These are phyloP conservation scores for Hirundo rustica DNA, from an alignment of 2,797 vertebrate species.

Conservation along the genomic window DNA sequence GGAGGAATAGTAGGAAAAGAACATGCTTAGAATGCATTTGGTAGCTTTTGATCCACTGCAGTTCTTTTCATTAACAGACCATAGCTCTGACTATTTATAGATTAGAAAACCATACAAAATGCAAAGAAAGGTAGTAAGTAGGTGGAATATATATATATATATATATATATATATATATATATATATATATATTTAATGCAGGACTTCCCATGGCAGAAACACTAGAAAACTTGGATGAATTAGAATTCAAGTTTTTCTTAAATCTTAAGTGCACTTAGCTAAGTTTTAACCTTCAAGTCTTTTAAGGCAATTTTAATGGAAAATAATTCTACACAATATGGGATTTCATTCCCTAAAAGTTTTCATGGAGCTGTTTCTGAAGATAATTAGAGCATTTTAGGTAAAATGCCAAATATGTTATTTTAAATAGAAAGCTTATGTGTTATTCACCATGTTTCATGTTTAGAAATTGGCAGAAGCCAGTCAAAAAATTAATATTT, in stretches of 20 bases:
- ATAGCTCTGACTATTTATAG: background rate
- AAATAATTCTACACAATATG: background rate
- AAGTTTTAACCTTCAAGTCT: background rate
- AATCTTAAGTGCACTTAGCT: background rate
- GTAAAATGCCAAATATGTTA: background rate
- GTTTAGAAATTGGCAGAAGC: constrained; percentile 8
- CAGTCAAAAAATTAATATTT: background rate
- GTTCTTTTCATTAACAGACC: background rate
- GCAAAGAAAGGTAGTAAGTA: background rate
- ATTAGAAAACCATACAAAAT: background rate
- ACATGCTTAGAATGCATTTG: background rate
- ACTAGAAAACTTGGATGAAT: background rate
- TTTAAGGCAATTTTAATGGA: background rate
- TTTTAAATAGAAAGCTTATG: background rate
- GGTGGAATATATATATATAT: no score
- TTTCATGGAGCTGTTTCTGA: background rate
- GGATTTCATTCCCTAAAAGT: background rate
- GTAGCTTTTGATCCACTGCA: background rate
- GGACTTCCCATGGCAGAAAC: background rate
- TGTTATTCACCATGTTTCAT: background rate
- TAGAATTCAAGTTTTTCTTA: background rate
- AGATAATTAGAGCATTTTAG: background rate
- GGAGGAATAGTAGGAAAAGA: background rate
- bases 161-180: no score
- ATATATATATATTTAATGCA: no score